Percentiles rank a stretch among this genome's conserved stretches.
Evolutionary conservation across 2,797 vertebrate species (phyloP).

Genomic region (Tamandua tetradactyla): DNA sequence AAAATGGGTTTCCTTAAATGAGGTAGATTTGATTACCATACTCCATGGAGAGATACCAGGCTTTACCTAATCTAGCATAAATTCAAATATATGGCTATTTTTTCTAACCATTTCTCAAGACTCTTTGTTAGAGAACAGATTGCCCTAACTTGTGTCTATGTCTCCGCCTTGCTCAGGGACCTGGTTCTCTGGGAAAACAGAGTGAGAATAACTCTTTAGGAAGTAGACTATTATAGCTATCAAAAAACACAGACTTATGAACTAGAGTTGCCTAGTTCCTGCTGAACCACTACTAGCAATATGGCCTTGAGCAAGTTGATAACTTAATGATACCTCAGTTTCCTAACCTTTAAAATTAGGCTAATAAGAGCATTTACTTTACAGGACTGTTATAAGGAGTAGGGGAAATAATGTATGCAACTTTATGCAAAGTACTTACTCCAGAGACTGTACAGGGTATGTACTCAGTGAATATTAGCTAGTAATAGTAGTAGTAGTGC

Average conservation of each 20-base stretch:
- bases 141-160: background rate
- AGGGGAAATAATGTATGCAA: background rate
- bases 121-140: background rate
- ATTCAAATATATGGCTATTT: background rate
- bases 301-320: background rate
- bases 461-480: background rate
- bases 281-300: background rate
- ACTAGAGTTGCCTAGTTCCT: background rate
- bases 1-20: background rate
- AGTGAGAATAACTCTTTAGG: background rate
- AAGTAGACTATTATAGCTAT: background rate
- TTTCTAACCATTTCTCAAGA: background rate
- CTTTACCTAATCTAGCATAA: background rate
- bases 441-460: background rate
- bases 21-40: background rate
- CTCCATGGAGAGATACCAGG: background rate
- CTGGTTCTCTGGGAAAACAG: background rate
- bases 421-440: background rate
- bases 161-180: background rate
- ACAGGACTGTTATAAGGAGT: background rate
- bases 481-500: background rate
- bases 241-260: background rate
- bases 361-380: background rate
- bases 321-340: background rate
- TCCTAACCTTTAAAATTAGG: background rate